phyloP scores from a whole-genome alignment of 1,140 invertebrate species.

The Drosophila pruinosa region DNA sequence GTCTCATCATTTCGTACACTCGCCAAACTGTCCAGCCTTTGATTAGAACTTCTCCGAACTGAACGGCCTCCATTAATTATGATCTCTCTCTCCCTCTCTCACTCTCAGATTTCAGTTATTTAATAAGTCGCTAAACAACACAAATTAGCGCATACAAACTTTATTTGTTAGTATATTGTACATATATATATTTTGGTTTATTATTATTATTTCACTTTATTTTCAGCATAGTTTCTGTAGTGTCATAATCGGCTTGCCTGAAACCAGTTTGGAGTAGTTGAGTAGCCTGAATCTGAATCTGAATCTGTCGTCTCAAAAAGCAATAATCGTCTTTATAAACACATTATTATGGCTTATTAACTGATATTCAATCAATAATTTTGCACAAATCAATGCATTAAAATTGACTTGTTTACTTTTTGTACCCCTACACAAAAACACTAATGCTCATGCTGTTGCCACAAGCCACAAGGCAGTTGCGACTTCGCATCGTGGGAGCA shows the following conservation, averaged over 20 bases:
- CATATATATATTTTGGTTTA: constrained; percentile 9
- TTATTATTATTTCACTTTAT: background rate
- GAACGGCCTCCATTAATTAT: constrained; percentile 38
- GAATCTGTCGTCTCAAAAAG: constrained; percentile 26
- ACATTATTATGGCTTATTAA: constrained; percentile 22
- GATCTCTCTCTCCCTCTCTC: background rate
- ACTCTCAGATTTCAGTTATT: background rate
- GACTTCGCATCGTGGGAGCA: too few species aligned
- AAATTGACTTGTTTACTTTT: constrained; percentile 15
- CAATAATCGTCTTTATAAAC: constrained; percentile 30
- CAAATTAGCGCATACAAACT: constrained; percentile 39
- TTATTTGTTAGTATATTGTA: constrained; percentile 17
- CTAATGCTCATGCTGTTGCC: background rate
- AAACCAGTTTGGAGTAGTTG: constrained; percentile 24
- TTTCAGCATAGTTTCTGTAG: background rate
- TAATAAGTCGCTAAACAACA: constrained; percentile 26
- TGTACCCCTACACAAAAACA: background rate
- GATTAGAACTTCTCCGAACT: constrained; percentile 33
- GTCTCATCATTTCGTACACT: background rate
- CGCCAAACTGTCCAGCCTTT: background rate
- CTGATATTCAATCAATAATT: constrained; percentile 25
- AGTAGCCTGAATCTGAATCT: background rate
- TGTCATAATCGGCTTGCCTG: constrained; percentile 13
- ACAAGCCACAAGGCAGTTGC: background rate
- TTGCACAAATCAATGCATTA: background rate